Conservation (phyloP, 2,797 vertebrate species). For the Monodelphis domestica region DNA sequence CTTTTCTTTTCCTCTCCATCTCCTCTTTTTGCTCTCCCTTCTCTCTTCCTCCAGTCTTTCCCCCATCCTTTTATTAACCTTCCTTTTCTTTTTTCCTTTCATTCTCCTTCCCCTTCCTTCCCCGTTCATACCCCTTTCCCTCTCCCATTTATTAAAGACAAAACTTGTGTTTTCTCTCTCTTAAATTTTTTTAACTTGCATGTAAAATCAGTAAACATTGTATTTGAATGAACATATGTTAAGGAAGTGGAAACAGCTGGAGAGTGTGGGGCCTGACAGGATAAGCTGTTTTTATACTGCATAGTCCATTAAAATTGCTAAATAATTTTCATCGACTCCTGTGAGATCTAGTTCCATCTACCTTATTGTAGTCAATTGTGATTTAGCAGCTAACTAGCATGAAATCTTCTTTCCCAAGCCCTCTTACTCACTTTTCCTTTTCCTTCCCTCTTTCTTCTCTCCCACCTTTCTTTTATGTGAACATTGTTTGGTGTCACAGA, state of each 20-base stretch:
- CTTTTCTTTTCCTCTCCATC: neutral
- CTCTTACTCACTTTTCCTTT: constrained; percentile 62
- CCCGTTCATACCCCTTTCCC: neutral
- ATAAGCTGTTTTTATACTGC: constrained; percentile 73
- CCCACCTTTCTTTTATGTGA: constrained; percentile 66
- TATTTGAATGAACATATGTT: constrained; percentile 79
- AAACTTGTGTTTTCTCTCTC: constrained; percentile 70
- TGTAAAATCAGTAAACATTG: constrained; percentile 81
- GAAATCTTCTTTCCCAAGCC: constrained; percentile 65
- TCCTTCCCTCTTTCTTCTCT: constrained; percentile 73
- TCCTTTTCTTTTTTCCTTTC: neutral
- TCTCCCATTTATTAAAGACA: constrained; percentile 60
- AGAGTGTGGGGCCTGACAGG: constrained; percentile 65
- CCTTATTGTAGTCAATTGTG: constrained; percentile 61
- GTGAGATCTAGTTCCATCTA: constrained; percentile 10
- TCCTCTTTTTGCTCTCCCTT: neutral
- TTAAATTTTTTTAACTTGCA: constrained; percentile 75
- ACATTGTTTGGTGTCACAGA: neutral
- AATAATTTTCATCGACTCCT: constrained; percentile 44
- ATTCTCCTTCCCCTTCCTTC: constrained; percentile 34
- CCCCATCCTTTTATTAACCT: constrained; percentile 44
- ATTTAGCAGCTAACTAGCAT: constrained; percentile 60
- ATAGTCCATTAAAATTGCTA: constrained; percentile 49
- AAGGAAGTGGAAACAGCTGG: constrained; percentile 87
- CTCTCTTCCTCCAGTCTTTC: neutral